Evolutionary conservation across 2,797 vertebrate genomes (phyloP).

Genomic region (Falco biarmicus): DNA sequence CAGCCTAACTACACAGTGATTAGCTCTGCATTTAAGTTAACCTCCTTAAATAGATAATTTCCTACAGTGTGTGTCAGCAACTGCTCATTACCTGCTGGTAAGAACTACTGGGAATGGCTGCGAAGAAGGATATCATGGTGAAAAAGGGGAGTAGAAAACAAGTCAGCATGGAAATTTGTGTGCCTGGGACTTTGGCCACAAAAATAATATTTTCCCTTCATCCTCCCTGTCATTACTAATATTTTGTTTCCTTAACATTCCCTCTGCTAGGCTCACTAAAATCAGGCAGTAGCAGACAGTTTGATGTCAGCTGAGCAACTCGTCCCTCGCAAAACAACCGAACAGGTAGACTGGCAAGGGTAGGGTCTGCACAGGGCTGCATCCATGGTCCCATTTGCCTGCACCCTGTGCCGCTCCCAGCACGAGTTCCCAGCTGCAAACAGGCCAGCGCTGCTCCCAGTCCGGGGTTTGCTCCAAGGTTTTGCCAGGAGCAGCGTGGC

Average conservation of each 20-base stretch:
- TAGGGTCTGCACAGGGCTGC: background rate
- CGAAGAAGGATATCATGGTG: background rate
- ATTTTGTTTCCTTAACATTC: background rate
- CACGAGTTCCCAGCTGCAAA: background rate
- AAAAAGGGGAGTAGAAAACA: background rate
- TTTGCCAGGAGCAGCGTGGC: rapidly evolving
- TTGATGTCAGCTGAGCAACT: background rate
- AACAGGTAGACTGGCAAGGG: background rate
- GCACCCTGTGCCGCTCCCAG: rapidly evolving
- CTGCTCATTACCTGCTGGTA: background rate
- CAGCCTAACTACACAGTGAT: background rate
- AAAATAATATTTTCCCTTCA: background rate
- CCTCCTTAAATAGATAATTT: background rate
- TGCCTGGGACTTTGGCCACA: background rate
- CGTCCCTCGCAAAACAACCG: background rate
- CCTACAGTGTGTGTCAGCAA: background rate
- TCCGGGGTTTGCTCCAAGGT: background rate
- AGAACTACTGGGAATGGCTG: background rate
- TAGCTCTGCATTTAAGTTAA: background rate
- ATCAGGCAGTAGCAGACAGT: background rate
- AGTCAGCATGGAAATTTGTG: background rate
- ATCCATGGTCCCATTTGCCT: background rate
- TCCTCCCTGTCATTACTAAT: background rate
- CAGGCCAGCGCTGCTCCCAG: rapidly evolving
- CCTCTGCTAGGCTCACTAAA: background rate